Evolutionary conservation across 92 coral and sea anemone genomes (phyloP).

Genomic region (Scolanthus callimorphus): DNA sequence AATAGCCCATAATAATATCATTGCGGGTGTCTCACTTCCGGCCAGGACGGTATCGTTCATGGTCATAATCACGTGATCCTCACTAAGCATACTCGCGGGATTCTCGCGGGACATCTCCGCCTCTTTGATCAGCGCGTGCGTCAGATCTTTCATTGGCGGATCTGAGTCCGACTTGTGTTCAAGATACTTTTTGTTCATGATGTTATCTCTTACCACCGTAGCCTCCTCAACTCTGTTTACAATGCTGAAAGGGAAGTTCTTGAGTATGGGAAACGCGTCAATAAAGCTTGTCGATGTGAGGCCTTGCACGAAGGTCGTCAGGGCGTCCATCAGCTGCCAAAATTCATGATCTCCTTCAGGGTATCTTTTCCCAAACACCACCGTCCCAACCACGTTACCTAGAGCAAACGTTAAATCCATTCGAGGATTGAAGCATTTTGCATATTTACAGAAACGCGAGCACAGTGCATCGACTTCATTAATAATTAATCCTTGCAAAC

Average conservation of each 20-base stretch:
- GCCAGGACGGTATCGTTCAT: constrained; percentile 63
- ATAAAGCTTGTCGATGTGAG: constrained; percentile 74
- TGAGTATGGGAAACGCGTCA: constrained; percentile 76
- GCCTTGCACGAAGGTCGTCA: constrained; percentile 51
- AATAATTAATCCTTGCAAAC: constrained; percentile 41
- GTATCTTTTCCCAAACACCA: constrained; percentile 65
- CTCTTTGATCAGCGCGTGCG: background rate
- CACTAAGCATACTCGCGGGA: constrained; percentile 27
- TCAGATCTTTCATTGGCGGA: background rate
- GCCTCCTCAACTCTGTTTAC: constrained; percentile 41
- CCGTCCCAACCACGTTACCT: constrained; percentile 49
- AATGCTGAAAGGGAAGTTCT: constrained; percentile 52
- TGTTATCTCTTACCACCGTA: constrained; percentile 37
- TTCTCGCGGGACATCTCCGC: background rate
- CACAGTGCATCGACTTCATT: constrained; percentile 55
- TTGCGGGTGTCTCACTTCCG: constrained; percentile 65
- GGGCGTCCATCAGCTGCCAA: constrained; percentile 36
- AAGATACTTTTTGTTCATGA: constrained; percentile 53
- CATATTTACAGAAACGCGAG: constrained; percentile 22
- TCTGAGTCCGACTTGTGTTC: too few relatives aligned
- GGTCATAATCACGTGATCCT: constrained; percentile 52
- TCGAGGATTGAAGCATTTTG: constrained; percentile 46
- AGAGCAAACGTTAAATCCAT: constrained; percentile 45
- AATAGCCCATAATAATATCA: constrained; percentile 63
- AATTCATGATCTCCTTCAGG: constrained; percentile 52